Evolutionary conservation across 2,888 invertebrate species (phyloP).

Genomic region (Opisthograptis luteolata): DNA sequence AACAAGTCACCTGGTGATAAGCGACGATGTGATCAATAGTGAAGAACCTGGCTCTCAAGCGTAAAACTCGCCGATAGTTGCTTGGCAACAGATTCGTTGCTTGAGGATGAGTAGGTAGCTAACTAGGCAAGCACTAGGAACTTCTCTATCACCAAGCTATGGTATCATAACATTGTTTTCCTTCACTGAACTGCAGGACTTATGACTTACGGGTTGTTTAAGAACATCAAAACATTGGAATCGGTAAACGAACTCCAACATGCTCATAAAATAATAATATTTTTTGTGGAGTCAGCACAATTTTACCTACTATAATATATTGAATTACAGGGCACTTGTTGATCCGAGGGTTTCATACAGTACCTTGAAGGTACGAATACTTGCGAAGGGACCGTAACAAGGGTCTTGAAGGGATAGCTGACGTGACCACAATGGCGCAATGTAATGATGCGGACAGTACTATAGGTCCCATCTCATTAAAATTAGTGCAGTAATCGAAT

Average conservation of each 20-base stretch:
- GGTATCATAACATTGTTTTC: too few species aligned
- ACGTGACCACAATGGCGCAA: conserved; percentile 60
- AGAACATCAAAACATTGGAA: conserved; percentile 4
- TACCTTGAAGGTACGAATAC: conserved; percentile 39
- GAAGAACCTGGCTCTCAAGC: too few species aligned
- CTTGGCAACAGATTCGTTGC: too few species aligned
- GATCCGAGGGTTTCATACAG: conserved; percentile 41
- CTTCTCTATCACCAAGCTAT: too few species aligned
- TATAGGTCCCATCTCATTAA: not conserved
- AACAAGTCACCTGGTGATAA: too few species aligned
- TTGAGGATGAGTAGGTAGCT: too few species aligned
- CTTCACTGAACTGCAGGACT: too few species aligned
- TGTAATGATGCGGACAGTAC: conserved; percentile 22
- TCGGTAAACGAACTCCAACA: conserved; percentile 16
- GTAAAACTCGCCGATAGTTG: too few species aligned
- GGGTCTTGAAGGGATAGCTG: conserved; percentile 62
- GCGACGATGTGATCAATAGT: too few species aligned
- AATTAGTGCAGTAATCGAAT: not conserved
- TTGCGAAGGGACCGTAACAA: conserved; percentile 52
- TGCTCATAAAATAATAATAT: conserved; percentile 35
- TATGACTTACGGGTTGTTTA: too few species aligned
- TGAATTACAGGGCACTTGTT: conserved; percentile 58
- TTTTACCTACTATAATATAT: conserved; percentile 43
- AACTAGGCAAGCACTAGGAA: too few species aligned
- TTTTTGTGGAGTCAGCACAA: conserved; percentile 26